Conservation (phyloP, 2,113 vertebrate genomes). For the Callorhinus ursinus region DNA sequence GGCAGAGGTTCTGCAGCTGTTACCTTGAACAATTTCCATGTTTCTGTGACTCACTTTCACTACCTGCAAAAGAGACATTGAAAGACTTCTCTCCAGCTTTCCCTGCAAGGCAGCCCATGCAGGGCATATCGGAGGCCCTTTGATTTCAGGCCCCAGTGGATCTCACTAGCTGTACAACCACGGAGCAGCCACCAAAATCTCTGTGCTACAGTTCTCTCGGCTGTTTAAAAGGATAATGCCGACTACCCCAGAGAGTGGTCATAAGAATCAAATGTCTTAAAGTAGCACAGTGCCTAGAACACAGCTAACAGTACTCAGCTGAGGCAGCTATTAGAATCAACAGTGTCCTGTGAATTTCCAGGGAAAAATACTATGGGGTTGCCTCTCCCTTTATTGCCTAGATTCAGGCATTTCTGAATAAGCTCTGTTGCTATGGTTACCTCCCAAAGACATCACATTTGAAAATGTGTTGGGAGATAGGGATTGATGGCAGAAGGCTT, state of each 20-base stretch:
- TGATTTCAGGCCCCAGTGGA: neutral
- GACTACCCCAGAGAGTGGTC: neutral
- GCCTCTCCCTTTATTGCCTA: slow-evolving; percentile 52
- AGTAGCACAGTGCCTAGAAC: neutral
- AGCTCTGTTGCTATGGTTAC: slow-evolving; percentile 80
- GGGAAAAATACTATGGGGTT: slow-evolving; percentile 31
- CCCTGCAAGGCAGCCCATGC: neutral
- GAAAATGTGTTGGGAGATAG: slow-evolving; percentile 65
- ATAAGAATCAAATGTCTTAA: neutral
- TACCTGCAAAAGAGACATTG: neutral
- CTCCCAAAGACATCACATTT: slow-evolving; percentile 61
- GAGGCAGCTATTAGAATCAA: neutral
- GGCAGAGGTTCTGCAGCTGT: neutral
- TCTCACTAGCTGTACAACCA: neutral
- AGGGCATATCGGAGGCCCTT: neutral
- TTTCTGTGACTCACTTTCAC: slow-evolving; percentile 29
- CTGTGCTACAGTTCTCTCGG: neutral
- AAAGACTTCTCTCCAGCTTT: neutral
- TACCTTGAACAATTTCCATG: neutral
- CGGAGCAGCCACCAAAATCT: neutral
- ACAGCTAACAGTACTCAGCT: neutral
- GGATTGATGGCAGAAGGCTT: slow-evolving; percentile 67
- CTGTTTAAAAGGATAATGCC: neutral
- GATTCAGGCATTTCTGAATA: slow-evolving; percentile 68
- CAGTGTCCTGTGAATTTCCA: slow-evolving; percentile 24